phyloP scores from a whole-genome alignment of 2,113 vertebrate genomes.

The Ancistrus triradiatus region DNA sequence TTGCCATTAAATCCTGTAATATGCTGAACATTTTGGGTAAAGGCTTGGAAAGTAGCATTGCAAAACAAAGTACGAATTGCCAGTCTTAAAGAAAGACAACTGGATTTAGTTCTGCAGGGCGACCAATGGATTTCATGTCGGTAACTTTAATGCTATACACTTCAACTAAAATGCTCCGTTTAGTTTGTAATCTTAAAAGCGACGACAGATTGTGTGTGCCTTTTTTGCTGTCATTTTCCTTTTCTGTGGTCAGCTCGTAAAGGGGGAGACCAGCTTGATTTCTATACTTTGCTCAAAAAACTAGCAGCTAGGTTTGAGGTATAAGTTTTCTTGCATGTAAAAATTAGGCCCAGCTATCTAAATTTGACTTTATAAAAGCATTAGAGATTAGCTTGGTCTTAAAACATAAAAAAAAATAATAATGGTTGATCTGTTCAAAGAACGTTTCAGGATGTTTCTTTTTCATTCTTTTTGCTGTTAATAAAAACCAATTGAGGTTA shows the following conservation, averaged over 20 bases:
- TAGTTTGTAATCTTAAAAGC: constrained; percentile 62
- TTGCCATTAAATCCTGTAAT: constrained; percentile 45
- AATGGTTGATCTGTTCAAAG: constrained; percentile 66
- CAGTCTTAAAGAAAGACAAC: constrained; percentile 42
- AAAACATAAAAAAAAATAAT: too few relatives aligned
- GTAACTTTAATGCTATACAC: constrained; percentile 53
- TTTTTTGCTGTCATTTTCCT: constrained; percentile 59
- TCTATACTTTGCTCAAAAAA: constrained; percentile 56
- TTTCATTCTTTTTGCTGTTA: constrained; percentile 31
- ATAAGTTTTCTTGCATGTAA: constrained; percentile 90
- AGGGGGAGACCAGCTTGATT: constrained; percentile 55
- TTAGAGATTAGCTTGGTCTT: constrained; percentile 59
- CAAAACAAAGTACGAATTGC: constrained; percentile 36
- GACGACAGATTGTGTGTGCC: constrained; percentile 67
- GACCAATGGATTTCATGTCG: constrained; percentile 21
- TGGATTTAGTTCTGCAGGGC: constrained; percentile 22
- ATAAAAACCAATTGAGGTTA: constrained; percentile 65
- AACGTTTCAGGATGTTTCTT: constrained; percentile 66
- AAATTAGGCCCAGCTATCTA: constrained; percentile 90
- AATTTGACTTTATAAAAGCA: constrained; percentile 55
- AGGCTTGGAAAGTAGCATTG: constrained; percentile 61
- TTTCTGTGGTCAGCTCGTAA: constrained; percentile 55
- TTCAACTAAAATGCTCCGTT: constrained; percentile 52
- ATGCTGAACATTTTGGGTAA: constrained; percentile 34
- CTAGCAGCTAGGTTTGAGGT: constrained; percentile 91